Conservation (phyloP, 2,797 vertebrate species). For the Centroberyx gerrardi region DNA sequence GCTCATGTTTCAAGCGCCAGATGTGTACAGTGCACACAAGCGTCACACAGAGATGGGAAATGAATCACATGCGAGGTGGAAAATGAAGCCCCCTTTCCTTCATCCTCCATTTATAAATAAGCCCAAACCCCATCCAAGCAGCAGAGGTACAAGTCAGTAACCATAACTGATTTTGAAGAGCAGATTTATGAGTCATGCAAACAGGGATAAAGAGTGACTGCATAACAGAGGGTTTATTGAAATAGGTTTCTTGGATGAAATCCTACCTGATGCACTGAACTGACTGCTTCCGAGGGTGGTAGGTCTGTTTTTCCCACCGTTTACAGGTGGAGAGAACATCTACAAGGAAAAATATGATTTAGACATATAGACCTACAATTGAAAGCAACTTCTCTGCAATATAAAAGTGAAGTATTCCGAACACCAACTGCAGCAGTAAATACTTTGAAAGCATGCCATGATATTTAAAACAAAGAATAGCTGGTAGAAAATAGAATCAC, state of each 20-base stretch:
- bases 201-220: constrained; percentile 12
- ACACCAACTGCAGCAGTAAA: not conserved
- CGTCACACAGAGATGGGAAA: constrained; percentile 44
- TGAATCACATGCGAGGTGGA: constrained; percentile 46
- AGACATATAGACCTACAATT: constrained; percentile 20
- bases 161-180: constrained; percentile 33
- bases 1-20: constrained; percentile 70
- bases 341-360: constrained; percentile 79
- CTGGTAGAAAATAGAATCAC: not conserved
- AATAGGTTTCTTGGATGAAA: constrained; percentile 40
- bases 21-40: constrained; percentile 55
- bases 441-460: not conserved
- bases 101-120: constrained; percentile 62
- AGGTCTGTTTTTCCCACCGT: constrained; percentile 96
- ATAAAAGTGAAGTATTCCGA: constrained; percentile 5
- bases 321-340: constrained; percentile 99
- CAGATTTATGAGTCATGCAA: constrained; percentile 35
- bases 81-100: constrained; percentile 53
- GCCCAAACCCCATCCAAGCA: constrained; percentile 42
- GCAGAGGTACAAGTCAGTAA: constrained; percentile 46
- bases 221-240: constrained; percentile 37
- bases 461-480: constrained; percentile 9
- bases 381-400: constrained; percentile 22
- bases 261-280: constrained; percentile 97
- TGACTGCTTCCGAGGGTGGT: constrained; percentile 98